phyloP scores from a whole-genome alignment of 2,797 vertebrate species.

The Enteromius trimaculatus region DNA sequence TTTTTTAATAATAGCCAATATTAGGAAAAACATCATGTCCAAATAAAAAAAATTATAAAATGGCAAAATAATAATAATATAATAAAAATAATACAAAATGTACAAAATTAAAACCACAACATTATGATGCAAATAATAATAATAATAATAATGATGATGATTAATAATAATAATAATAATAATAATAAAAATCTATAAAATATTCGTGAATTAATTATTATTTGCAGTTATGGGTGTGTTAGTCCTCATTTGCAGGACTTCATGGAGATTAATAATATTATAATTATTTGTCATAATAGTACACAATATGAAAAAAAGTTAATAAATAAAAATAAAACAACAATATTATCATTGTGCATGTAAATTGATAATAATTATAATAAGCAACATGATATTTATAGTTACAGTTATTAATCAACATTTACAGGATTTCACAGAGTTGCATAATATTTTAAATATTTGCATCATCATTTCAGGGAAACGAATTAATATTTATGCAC shows the following conservation, averaged over 20 bases:
- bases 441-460: constrained; percentile 27
- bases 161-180: not conserved
- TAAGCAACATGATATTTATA: not conserved
- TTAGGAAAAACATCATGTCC: not conserved
- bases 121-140: not conserved
- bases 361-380: not conserved
- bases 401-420: not conserved
- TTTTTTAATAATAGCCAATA: not conserved
- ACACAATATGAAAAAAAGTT: not conserved
- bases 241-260: not conserved
- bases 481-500: constrained; percentile 23
- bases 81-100: not conserved
- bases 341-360: not conserved
- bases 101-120: not conserved
- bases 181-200: not conserved
- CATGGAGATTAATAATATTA: not conserved
- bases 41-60: not conserved
- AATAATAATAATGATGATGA: not conserved
- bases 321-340: not conserved
- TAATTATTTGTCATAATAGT: too few relatives aligned
- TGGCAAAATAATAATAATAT: not conserved
- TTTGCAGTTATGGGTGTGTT: too few relatives aligned
- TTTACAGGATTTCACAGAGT: constrained; percentile 4
- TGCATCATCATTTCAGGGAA: constrained; percentile 19
- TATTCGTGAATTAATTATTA: not conserved